Evolutionary conservation across 2,113 vertebrate species (phyloP).

Genomic region (Machaerirhynchus nigripectus): DNA sequence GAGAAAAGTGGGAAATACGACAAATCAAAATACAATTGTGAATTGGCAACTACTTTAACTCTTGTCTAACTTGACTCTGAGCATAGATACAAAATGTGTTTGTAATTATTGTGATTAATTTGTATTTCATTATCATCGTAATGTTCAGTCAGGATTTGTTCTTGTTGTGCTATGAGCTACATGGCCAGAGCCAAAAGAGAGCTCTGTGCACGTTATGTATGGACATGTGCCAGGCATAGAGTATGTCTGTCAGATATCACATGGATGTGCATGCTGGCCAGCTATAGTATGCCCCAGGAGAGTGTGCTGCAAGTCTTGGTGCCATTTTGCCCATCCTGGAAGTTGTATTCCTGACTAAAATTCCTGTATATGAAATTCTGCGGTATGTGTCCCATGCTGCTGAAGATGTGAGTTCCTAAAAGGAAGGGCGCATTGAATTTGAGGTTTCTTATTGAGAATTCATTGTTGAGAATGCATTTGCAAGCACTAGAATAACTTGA

Average conservation of each 20-base stretch:
- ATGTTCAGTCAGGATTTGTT: neutral
- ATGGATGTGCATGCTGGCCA: neutral
- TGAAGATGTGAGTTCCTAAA: neutral
- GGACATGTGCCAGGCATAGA: neutral
- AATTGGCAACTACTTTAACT: neutral
- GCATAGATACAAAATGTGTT: neutral
- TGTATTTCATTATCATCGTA: neutral
- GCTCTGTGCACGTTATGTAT: neutral
- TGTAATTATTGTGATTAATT: neutral
- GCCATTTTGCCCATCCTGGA: neutral
- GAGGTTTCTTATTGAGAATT: neutral
- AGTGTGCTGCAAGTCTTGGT: neutral
- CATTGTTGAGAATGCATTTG: neutral
- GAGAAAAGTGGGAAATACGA: neutral
- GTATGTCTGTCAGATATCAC: neutral
- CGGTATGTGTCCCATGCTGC: fast-evolving
- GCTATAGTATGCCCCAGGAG: neutral
- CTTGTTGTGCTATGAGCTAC: neutral
- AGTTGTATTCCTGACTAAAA: neutral
- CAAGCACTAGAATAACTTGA: neutral
- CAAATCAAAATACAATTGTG: neutral
- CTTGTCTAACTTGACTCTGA: neutral
- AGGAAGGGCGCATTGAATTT: neutral
- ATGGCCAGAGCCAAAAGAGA: neutral
- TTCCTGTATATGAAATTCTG: neutral